Base-by-base conservation (phyloP, 2,888 invertebrate genomes). In the Lochmaea crataegi region DNA sequence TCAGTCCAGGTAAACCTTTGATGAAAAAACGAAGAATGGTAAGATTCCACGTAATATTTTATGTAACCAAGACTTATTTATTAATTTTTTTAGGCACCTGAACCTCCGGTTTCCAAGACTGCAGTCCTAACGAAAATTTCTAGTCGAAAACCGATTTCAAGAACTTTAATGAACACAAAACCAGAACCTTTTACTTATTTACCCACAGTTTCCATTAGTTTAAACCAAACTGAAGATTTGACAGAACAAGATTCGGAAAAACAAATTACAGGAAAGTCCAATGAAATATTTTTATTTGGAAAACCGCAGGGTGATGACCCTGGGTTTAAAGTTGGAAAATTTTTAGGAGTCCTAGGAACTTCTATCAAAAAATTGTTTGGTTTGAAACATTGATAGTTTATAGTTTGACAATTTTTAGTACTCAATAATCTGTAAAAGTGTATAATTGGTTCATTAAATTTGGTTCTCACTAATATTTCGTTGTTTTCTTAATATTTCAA, bases 1-100 rank as follows among this genome's bases (percentile, higher is more conserved):
- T 89, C 32, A 90, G 89, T 84, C 90, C 89, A 7, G 88, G 87
- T 60, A 85, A 86, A 72, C 87, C 87, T 42, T 86, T 88, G 83
- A 86, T 88, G 82, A 86, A 86, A 80, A 89, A 88, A 83, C 84
- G 87, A 82, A 77, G 74, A 76, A 72, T 74, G 71, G 76, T 76
- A 45, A 66, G 73, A 14, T 61, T 26, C n/a, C 32, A 22, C 42
- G n/a, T 18, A 38, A n/a, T 41, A 57, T n/a, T n/a, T 61, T 45
- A 16, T 4, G 7, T 16, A 42, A 38, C 12, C 0, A 12, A 32
- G 10, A 7, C 53, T 32, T 22, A 9, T 12, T 57, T 32, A 41
- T 14, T 56, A 1, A 42, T 41, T 65, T 42, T 65, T 56, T 41
- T 48, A 56, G 45, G 45, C 57, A 11, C 57, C 26, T 26, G 57